These are phyloP conservation scores for Rhipidura dahli DNA, from an alignment of 2,113 vertebrate species.

Conservation along the genomic window DNA sequence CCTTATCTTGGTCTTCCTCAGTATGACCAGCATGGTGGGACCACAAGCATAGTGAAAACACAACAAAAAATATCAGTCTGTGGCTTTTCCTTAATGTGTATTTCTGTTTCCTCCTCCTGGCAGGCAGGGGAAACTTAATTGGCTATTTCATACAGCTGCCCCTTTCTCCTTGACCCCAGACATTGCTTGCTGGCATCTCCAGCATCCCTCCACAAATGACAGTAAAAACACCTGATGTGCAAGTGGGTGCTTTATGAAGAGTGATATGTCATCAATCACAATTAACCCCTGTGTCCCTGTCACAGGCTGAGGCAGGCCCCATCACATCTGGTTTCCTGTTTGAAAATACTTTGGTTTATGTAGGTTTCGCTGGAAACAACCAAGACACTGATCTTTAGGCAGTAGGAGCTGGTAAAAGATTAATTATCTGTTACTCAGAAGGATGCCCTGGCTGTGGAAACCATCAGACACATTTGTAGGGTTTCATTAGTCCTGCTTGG, in stretches of 20 bases:
- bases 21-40: accelerated
- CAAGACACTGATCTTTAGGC: slow-evolving; percentile 69
- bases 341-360: slow-evolving; percentile 71
- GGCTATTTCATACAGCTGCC: slow-evolving; percentile 6
- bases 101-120: background rate
- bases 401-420: slow-evolving; percentile 73
- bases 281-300: slow-evolving; percentile 76
- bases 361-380: slow-evolving; percentile 74
- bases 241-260: slow-evolving; percentile 72
- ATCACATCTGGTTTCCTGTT: slow-evolving; percentile 80
- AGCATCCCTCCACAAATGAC: slow-evolving; percentile 42
- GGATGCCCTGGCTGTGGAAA: slow-evolving; percentile 60
- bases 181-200: slow-evolving; percentile 6
- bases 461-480: slow-evolving; percentile 47
- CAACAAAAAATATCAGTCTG: background rate
- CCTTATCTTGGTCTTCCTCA: background rate
- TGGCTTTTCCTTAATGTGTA: background rate
- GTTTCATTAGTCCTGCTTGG: slow-evolving; percentile 60
- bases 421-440: slow-evolving; percentile 77
- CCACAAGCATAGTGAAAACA: background rate
- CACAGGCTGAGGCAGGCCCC: slow-evolving; percentile 68
- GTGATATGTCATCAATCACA: slow-evolving; percentile 81
- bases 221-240: slow-evolving; percentile 67
- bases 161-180: slow-evolving; percentile 69
- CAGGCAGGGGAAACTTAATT: background rate